phyloP scores from a whole-genome alignment of 2,113 vertebrate species.

The Istiophorus platypterus region DNA sequence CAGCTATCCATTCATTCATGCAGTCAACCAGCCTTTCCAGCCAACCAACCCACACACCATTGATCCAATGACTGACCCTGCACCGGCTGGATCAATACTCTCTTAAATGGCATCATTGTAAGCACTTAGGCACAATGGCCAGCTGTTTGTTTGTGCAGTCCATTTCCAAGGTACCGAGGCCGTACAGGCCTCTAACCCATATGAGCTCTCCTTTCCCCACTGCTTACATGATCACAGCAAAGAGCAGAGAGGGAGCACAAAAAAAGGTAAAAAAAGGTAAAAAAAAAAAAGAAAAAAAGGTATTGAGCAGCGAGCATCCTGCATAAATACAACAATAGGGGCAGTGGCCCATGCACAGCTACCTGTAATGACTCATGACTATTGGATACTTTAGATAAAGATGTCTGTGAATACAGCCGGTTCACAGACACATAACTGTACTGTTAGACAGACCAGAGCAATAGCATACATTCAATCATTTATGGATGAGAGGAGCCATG shows the following conservation, averaged over 20 bases:
- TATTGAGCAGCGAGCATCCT: slow-evolving; percentile 41
- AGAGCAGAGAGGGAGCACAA: slow-evolving; percentile 25
- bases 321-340: slow-evolving; percentile 42
- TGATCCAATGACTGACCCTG: slow-evolving; percentile 84
- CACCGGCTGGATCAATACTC: slow-evolving; percentile 79
- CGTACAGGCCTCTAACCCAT: slow-evolving; percentile 45
- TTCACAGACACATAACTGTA: slow-evolving; percentile 25
- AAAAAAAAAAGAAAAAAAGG: slow-evolving; percentile 25
- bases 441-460: background rate
- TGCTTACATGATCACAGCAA: slow-evolving; percentile 49
- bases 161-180: slow-evolving; percentile 75
- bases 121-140: slow-evolving; percentile 77
- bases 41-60: slow-evolving; percentile 69
- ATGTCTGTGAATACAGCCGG: slow-evolving; percentile 7
- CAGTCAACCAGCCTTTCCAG: slow-evolving; percentile 65
- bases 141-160: slow-evolving; percentile 75
- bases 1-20: slow-evolving; percentile 67
- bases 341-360: slow-evolving; percentile 28
- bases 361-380: slow-evolving; percentile 39
- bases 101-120: slow-evolving; percentile 84
- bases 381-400: slow-evolving; percentile 26
- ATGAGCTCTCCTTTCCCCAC: slow-evolving; percentile 58
- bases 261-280: too few species aligned
- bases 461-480: slow-evolving; percentile 21
- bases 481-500: slow-evolving; percentile 3